Conservation (phyloP, 1,140 invertebrate genomes). For the Platyscapa corneri region DNA sequence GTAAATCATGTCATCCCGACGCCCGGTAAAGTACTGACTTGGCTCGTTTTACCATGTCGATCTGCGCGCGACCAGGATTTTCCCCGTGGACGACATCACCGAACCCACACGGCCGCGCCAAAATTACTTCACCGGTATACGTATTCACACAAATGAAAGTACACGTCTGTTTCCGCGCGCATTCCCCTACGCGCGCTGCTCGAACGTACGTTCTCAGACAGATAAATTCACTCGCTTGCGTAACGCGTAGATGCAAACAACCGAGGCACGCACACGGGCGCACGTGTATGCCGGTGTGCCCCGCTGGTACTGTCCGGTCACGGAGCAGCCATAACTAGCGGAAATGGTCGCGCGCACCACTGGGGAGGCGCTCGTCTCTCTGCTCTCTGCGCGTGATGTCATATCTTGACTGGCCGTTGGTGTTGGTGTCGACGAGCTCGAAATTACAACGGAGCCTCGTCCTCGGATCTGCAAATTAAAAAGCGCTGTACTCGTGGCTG, state of each 20-base stretch:
- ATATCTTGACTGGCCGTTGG: conserved; percentile 41
- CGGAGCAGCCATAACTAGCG: conserved; percentile 58
- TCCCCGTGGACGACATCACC: not conserved
- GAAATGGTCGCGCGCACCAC: conserved; percentile 52
- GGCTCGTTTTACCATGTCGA: not conserved
- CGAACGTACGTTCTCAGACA: not conserved
- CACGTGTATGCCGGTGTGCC: not conserved
- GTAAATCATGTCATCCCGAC: conserved; percentile 57
- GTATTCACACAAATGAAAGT: not conserved
- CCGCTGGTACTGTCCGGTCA: conserved; percentile 59
- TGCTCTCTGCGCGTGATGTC: conserved; percentile 48
- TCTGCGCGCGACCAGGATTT: conserved; percentile 4
- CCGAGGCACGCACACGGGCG: not conserved
- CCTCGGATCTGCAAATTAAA: not conserved
- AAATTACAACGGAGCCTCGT: conserved; percentile 14
- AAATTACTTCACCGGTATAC: no score
- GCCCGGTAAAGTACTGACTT: conserved; percentile 58
- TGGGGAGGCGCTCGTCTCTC: conserved; percentile 43
- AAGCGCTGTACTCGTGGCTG: no score
- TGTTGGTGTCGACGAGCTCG: conserved; percentile 25
- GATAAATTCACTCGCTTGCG: no score
- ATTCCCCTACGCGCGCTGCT: not conserved
- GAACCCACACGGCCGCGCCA: conserved; percentile 1
- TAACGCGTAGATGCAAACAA: not conserved
- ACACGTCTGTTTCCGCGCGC: no score